Conservation (phyloP, 2,888 invertebrate genomes). For the Euphydryas editha region DNA sequence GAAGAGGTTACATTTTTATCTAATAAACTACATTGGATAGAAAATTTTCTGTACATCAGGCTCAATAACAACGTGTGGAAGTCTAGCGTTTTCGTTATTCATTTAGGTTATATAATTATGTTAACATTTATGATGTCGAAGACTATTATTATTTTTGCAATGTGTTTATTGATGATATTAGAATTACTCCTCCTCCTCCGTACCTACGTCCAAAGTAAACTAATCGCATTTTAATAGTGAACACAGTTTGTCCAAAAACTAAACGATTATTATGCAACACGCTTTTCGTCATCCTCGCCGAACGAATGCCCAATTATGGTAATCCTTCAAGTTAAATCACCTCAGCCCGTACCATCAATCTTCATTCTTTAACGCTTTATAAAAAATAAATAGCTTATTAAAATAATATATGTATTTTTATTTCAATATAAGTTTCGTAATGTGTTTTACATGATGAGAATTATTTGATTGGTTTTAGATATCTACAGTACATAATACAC, state of each 20-base stretch:
- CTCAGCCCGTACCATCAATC: constrained; percentile 17
- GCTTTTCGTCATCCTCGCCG: constrained; percentile 12
- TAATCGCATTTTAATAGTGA: background rate
- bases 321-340: constrained; percentile 24
- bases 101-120: background rate
- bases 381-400: constrained; percentile 25
- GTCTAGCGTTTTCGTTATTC: too few relatives aligned
- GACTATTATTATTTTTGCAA: background rate
- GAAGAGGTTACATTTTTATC: too few relatives aligned
- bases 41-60: too few relatives aligned
- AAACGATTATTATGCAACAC: background rate
- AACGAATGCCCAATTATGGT: constrained; percentile 23
- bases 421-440: background rate
- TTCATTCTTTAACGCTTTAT: constrained; percentile 23
- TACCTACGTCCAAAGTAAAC: background rate
- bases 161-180: background rate
- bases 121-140: background rate
- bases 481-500: background rate
- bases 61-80: too few relatives aligned
- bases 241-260: background rate
- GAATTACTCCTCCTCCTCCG: background rate
- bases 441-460: background rate
- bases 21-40: too few relatives aligned
- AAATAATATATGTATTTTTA: background rate
- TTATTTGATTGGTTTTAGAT: background rate